Evolutionary conservation across 2,113 vertebrate genomes (phyloP).

Genomic region (Peromyscus maniculatus): DNA sequence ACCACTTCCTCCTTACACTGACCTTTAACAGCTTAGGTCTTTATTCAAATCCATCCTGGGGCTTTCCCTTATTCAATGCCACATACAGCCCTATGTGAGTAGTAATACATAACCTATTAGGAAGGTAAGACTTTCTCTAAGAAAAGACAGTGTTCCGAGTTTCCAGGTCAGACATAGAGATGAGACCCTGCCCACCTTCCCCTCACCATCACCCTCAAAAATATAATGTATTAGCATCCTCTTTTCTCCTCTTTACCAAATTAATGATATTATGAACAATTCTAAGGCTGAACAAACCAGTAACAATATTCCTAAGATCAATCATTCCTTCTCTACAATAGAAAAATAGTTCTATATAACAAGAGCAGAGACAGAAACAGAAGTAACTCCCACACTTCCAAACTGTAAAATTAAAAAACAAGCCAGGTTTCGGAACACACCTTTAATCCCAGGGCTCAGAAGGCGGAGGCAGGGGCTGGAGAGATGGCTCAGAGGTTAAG

Average conservation of each 20-base stretch:
- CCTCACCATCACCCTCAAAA: background rate
- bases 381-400: background rate
- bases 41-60: background rate
- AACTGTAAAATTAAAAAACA: background rate
- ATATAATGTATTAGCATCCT: background rate
- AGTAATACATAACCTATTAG: background rate
- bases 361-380: background rate
- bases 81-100: background rate
- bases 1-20: background rate
- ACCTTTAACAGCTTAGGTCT: background rate
- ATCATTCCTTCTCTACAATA: slow-evolving; percentile 20
- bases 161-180: background rate
- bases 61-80: background rate
- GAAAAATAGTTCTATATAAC: background rate
- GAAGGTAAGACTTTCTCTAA: background rate
- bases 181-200: background rate
- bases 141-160: background rate
- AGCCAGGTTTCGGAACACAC: background rate
- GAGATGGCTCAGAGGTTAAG: too few species aligned
- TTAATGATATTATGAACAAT: background rate
- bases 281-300: background rate
- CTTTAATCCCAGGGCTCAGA: background rate
- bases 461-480: background rate
- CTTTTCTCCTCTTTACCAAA: background rate
- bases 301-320: background rate